Evolutionary conservation across 2,113 vertebrate genomes (phyloP), one percentile per base, ranked within the genome.

Genomic region (Dromaius novaehollandiae): DNA sequence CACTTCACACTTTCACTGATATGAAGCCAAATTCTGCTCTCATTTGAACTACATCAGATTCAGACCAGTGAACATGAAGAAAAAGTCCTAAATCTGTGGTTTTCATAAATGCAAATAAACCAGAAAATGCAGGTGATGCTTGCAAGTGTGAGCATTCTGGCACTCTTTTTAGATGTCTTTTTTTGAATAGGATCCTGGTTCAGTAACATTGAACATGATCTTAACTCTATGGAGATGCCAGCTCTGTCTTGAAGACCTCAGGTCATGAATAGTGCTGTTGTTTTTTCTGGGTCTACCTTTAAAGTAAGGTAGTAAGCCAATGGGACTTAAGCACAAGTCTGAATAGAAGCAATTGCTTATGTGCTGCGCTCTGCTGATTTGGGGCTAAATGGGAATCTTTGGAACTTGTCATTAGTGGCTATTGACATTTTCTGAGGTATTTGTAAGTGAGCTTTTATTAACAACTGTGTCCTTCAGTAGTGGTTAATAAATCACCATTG

Each of bases 401-500:
- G 87, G 71, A 74, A 53, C 60, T 78, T 36, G 11, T 18, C 2
- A 24, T 63, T 86, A 13, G 17, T 9, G 17, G 19, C 5, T 78
- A 91, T 65, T 15, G 50, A 66, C 79, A 44, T 94, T 88, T 86
- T 82, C 55, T 55, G 40, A 28, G 87, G 32, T 78, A 78, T 96
- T 92, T 96, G 94, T 87, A 77, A 87, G 89, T 78, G 82, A 88
- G 71, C 89, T 94, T 95, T 96, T 87, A 94, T 96, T 93, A 95
- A 90, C 84, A 97, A 80, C 71, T 63, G 77, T 92, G 92, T 94
- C 96, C 94, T 97, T 96, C 95, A 78, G 18, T 71, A 60, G 87
- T 32, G 80, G 96, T 97, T 97, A 96, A 97, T 97, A 96, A 96
- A 96, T 97, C 96, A 96, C 92, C 1, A 0, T 13, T 90, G 84